These are phyloP conservation scores for Microdon myrmicae DNA, from an alignment of 2,888 invertebrate genomes.

Conservation along the genomic window DNA sequence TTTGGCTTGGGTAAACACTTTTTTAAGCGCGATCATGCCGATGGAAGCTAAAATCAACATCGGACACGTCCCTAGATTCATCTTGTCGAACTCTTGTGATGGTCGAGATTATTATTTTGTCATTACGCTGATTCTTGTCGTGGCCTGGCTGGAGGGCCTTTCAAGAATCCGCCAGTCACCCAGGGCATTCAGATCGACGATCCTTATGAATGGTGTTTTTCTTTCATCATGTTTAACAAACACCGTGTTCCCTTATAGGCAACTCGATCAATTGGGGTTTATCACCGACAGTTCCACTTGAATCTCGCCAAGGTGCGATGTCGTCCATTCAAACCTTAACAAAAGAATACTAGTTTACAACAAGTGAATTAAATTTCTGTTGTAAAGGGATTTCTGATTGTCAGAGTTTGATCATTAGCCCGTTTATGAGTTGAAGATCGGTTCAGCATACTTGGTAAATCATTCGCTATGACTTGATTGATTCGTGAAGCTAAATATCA, in stretches of 20 bases:
- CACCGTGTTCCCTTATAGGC: constrained; percentile 31
- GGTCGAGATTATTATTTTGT: constrained; percentile 46
- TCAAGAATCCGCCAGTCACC: too few species aligned
- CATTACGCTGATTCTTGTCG: constrained; percentile 38
- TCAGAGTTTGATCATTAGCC: constrained; percentile 31
- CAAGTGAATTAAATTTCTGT: constrained; percentile 38
- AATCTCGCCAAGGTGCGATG: constrained; percentile 24
- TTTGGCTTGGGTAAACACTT: constrained; percentile 44
- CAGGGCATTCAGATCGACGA: constrained; percentile 33
- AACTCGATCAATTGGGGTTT: too few species aligned
- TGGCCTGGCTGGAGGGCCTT: too few species aligned
- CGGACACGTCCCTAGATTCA: too few species aligned
- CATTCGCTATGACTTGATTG: too few species aligned
- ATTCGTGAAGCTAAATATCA: too few species aligned
- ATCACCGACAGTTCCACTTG: constrained; percentile 2
- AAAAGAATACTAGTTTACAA: constrained; percentile 32
- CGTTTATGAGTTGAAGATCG: constrained; percentile 20
- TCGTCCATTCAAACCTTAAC: constrained; percentile 26
- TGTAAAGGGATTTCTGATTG: constrained; percentile 29
- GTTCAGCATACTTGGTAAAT: too few species aligned
- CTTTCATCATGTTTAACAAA: constrained; percentile 37
- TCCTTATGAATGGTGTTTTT: constrained; percentile 30
- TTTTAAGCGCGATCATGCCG: too few species aligned
- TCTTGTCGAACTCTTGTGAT: too few species aligned
- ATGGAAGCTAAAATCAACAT: too few species aligned